Evolutionary conservation across 2,888 invertebrate genomes (phyloP).

Genomic region (Steinernema scapterisci): DNA sequence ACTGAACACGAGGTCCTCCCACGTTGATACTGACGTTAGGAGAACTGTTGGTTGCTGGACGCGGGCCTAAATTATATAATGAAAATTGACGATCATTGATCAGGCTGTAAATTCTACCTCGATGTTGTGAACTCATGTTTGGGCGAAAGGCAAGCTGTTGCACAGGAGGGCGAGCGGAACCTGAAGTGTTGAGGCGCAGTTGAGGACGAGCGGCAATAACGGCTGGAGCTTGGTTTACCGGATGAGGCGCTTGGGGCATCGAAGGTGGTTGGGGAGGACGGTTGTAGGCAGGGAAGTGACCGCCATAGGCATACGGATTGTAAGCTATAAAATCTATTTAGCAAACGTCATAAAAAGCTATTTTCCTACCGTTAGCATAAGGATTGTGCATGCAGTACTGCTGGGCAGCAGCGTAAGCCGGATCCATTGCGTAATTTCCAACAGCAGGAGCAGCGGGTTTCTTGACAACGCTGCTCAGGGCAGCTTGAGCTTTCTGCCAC

Average conservation of each 20-base stretch:
- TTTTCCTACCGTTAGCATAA: not conserved
- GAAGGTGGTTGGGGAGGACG: not conserved
- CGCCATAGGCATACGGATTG: conserved; percentile 15
- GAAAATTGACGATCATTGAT: no score
- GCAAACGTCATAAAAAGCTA: not conserved
- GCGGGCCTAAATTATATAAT: conserved; percentile 16
- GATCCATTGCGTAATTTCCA: not conserved
- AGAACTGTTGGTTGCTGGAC: not conserved
- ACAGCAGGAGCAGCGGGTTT: not conserved
- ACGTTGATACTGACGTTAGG: not conserved
- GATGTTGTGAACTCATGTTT: not conserved
- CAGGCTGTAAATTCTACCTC: conserved; percentile 7
- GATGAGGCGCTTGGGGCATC: not conserved
- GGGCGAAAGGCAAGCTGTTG: not conserved
- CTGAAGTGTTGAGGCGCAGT: conserved; percentile 15
- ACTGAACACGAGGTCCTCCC: not conserved
- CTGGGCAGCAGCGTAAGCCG: conserved; percentile 7
- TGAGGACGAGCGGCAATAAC: conserved; percentile 29
- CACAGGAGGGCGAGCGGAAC: not conserved
- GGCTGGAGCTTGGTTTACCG: conserved; percentile 20
- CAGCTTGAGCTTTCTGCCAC: conserved; percentile 26
- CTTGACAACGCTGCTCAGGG: conserved; percentile 3
- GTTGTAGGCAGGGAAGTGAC: conserved; percentile 14
- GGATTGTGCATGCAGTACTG: conserved; percentile 17
- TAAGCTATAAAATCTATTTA: not conserved